phyloP scores from a whole-genome alignment of 2,113 vertebrate species.

The Pavo muticus region DNA sequence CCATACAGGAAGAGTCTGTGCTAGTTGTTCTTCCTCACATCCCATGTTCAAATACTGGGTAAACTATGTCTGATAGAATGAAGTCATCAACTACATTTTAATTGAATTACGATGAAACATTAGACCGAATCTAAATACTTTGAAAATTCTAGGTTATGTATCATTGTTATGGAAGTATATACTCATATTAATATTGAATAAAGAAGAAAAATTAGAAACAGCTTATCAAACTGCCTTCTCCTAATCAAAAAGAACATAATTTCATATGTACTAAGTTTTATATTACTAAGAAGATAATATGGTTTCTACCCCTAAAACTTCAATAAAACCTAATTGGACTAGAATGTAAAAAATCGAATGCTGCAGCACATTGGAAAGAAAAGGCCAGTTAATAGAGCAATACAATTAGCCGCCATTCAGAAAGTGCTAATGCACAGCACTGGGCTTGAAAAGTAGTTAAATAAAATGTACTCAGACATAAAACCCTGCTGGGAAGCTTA shows the following conservation, averaged over 20 bases:
- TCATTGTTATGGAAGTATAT: not conserved
- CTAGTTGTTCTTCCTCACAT: not conserved
- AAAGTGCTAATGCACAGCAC: not conserved
- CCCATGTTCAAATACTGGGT: not conserved
- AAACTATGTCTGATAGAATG: not conserved
- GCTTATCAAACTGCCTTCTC: not conserved
- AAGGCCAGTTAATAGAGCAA: not conserved
- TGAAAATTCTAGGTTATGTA: conserved; percentile 23
- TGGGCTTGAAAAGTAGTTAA: conserved; percentile 15
- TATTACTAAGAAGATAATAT: not conserved
- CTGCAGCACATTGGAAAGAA: not conserved
- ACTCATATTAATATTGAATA: not conserved
- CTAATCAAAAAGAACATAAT: not conserved
- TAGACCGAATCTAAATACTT: not conserved
- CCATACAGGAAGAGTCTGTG: not conserved
- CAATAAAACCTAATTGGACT: not conserved
- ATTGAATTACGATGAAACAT: not conserved
- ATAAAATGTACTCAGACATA: not conserved
- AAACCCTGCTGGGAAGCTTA: conserved; percentile 14
- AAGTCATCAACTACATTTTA: not conserved
- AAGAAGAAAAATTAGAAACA: not conserved
- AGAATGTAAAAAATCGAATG: not conserved
- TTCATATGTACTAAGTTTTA: conserved; percentile 21
- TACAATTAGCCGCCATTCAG: conserved; percentile 35
- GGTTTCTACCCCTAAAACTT: not conserved